Evolutionary conservation across 2,797 vertebrate genomes (phyloP).

Genomic region (Ciconia nigra): DNA sequence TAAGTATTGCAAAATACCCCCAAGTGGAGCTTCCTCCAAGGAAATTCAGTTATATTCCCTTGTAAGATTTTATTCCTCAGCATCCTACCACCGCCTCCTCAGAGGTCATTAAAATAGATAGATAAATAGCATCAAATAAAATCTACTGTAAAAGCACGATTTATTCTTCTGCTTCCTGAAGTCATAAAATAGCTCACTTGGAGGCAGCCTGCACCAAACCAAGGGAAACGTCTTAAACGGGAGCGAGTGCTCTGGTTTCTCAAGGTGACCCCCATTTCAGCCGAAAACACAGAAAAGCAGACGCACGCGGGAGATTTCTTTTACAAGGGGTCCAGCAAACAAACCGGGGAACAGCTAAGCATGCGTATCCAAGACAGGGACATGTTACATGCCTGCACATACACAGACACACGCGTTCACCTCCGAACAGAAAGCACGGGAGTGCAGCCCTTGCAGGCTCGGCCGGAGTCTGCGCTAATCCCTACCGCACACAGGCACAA

Average conservation of each 20-base stretch:
- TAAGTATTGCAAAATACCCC: not conserved
- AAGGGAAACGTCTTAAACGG: fast-evolving
- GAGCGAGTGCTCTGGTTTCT: not conserved
- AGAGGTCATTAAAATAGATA: not conserved
- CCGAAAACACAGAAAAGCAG: not conserved
- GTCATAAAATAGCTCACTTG: not conserved
- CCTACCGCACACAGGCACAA: not conserved
- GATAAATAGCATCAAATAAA: not conserved
- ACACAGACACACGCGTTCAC: fast-evolving
- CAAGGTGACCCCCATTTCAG: constrained; percentile 51
- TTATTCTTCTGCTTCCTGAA: not conserved
- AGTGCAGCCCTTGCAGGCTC: not conserved
- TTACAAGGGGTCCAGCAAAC: not conserved
- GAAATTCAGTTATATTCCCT: not conserved
- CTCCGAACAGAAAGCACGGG: fast-evolving
- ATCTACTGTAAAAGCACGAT: not conserved
- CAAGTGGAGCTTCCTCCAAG: not conserved
- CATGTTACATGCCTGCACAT: not conserved
- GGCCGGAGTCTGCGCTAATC: fast-evolving
- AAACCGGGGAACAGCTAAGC: not conserved
- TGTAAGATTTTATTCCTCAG: not conserved
- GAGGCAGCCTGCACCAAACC: constrained; percentile 2
- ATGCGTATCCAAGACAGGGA: fast-evolving
- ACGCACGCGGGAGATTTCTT: not conserved
- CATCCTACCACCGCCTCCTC: not conserved